Base-by-base conservation (phyloP, 2,888 invertebrate genomes). In the Apotomis betuletana region DNA sequence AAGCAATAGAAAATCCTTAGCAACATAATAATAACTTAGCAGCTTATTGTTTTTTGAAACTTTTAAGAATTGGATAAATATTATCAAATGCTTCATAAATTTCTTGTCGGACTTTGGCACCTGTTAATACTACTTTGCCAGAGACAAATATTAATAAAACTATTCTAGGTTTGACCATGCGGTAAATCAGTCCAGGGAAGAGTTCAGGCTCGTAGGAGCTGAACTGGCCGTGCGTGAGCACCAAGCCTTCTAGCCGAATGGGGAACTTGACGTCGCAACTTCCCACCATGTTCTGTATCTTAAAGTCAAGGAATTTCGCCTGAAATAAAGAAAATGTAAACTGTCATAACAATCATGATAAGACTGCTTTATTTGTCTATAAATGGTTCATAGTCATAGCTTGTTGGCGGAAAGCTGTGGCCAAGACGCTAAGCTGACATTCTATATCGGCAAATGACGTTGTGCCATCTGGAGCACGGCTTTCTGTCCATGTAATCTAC, bases 81-180 rank as follows among this genome's bases (percentile, higher is more conserved):
- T 98, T 98, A 84, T 97, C 97, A 90, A 99, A 96, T 13, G 99
- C 98, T 87, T 99, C 98, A 88, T 98, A 97, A 71, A 99, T 97
- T 88, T 98, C 99, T 87, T 96, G 95, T 78, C 99, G 94, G 57
- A 97, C 97, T 94, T 99, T 99, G 74, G 98, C 99, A 77, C 99
- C 99, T 77, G 99, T 99, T 77, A 99, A 94, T 13, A 99, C 99
- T 74, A 99, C 97, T 95, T 99, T 99, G 63, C 99, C 99, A 76
- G 99, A 99, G 4, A 99, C 99, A 92, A 99, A 99, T 82, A 99
- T 99, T 65, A 99, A 94, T 44, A 65, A 27, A n/a, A 99, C 99
- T 77, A 99, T 96, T 78, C 98, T 95, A 0, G 99, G 99, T 82
- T 98, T 97, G 55, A 99, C 97, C 98, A 99, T 98, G 81, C 99